Evolutionary conservation across 2,888 invertebrate species (phyloP), one percentile per base, ranked within the genome.

Genomic region (Phymatocera aterrima): DNA sequence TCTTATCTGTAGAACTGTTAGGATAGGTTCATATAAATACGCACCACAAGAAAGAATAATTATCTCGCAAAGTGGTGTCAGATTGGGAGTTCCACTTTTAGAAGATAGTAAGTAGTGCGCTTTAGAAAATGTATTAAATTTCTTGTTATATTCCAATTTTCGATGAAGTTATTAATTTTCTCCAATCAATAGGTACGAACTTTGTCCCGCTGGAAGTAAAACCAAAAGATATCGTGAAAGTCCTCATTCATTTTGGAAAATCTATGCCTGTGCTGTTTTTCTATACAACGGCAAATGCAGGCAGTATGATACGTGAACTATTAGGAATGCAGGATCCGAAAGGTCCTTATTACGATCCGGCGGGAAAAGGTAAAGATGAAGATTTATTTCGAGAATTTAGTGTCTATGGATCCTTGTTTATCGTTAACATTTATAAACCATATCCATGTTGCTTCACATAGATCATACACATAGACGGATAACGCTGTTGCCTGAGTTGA

Each of bases 1-100:
- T 65, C 87, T 96, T 12, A 91, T 92, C 21, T 97, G 97, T 89
- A 93, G 96, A 83, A 95, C 96, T 24, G 94, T 97, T 78, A 93
- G 97, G 82, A 95, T 98, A 88, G 97, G 98, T 51, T 96, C 97
- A 18, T 96, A 96, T 88, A 95, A 95, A 91, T 96, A 95, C 87
- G 93, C 94, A 82, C 95, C 96, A 34, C 93, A 92, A 80, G 95
- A 96, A 88, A 93, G 94, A 90, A 95, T 97, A 90, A 88, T 92
- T 80, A 86, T 92, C 65, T 91, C 92, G 2, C 85, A 90, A 31
- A 86, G 85, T 79, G 92, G 92, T 54, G 85, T 93, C 54, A 88
- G 87, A 82, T 87, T 92, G 43, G 85, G 85, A 46, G 89, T 92
- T 65, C 92, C 92, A 72, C 85, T 91, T 72, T 84, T 91, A 68